Conservation (phyloP, 2,797 vertebrate genomes). For the Euthynnus affinis region DNA sequence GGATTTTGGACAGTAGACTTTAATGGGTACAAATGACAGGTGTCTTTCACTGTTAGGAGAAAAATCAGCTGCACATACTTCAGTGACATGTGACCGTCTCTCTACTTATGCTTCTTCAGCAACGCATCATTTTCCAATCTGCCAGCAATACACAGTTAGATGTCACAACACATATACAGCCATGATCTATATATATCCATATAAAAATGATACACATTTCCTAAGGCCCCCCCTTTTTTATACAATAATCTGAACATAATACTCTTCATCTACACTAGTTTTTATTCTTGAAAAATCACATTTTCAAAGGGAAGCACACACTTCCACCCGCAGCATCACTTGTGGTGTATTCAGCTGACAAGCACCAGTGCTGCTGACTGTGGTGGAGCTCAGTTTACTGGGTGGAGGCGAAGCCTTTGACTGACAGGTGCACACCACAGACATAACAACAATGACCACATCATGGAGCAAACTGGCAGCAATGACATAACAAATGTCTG, state of each 20-base stretch:
- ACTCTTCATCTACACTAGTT: neutral
- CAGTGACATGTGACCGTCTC: neutral
- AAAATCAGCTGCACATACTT: neutral
- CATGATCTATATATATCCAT: neutral
- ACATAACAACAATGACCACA: slow-evolving; percentile 24
- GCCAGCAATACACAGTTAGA: neutral
- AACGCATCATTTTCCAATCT: neutral
- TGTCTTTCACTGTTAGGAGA: slow-evolving; percentile 16
- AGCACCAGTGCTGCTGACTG: neutral
- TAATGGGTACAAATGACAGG: slow-evolving; percentile 12
- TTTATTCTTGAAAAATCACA: neutral
- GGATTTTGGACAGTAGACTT: slow-evolving; percentile 9
- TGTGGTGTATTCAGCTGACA: neutral
- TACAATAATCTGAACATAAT: slow-evolving; percentile 1
- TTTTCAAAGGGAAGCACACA: neutral
- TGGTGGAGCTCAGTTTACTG: slow-evolving; percentile 5
- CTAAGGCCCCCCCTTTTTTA: neutral
- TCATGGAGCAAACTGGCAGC: neutral
- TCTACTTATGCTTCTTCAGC: neutral
- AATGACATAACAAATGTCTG: neutral
- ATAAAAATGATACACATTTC: neutral
- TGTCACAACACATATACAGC: neutral
- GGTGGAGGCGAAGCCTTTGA: neutral
- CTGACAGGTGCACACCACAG: slow-evolving; percentile 8
- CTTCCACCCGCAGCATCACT: neutral